Evolutionary conservation across 2,797 vertebrate species (phyloP), one percentile per base, ranked within the genome.

Genomic region (Gobionotothen gibberifrons): DNA sequence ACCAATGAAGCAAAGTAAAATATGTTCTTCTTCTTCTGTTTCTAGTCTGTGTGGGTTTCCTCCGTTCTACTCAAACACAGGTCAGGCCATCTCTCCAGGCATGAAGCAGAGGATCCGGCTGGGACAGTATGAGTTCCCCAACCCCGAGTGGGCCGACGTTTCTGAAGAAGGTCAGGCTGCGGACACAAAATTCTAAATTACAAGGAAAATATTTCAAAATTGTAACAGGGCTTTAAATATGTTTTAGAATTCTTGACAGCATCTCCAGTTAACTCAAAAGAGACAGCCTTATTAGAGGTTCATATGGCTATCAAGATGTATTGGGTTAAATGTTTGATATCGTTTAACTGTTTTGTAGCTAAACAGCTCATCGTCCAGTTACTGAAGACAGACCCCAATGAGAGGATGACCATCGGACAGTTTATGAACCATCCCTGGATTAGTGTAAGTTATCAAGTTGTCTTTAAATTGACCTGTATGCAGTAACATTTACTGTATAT

Each of bases 401-500:
- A 99, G 90, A 94, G 98, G 85, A 96, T 99, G 96, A 96, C 96
- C 64, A 96, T 99, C 74, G 91, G 93, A 54, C 96, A 98, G 77
- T 99, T 99, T 79, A 97, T 97, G 96, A 97, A 97, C 92, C 96
- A 98, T 71, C 95, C 97, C 19, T 99, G 98, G 98, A 99, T 99
- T 85, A 98, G 96, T 2, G 98, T 98, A 92, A 95, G 96, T 90
- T 26, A 14, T 32, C 32, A 19, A 8, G 70, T 12, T 9, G 21
- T 1, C 7, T 36, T 0, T 47, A n/a, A 3, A 44, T 6, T 2
- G 2, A 36, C 32, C 32, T 36, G 8, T 36, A 9, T 36, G 32
- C 6, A 36, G 32, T 36, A 36, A 36, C 7, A 1, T 36, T 36
- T 36, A 36, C 32, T 36, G 8, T 36, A 36, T 36, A 36, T 9